These are phyloP conservation scores for Periophthalmodon schlosseri DNA, from an alignment of 2,113 vertebrate genomes.

Conservation along the genomic window DNA sequence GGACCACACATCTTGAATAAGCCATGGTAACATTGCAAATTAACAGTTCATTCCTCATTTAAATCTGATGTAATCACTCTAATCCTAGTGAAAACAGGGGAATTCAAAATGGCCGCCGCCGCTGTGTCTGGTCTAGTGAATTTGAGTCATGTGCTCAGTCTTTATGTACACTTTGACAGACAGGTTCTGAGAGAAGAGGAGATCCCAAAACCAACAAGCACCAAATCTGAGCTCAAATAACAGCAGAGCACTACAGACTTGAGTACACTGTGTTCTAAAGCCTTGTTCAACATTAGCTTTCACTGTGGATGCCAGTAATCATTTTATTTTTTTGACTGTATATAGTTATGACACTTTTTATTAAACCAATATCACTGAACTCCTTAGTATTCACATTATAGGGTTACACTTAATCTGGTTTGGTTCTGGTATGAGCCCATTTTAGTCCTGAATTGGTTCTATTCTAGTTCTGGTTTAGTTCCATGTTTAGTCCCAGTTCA, in stretches of 20 bases:
- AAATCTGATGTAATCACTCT: background rate
- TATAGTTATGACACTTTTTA: too few species aligned
- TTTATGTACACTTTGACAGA: background rate
- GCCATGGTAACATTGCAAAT: background rate
- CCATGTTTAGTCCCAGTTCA: too few species aligned
- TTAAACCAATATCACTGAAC: background rate
- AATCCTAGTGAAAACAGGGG: background rate
- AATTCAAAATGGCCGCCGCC: background rate
- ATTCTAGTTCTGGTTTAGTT: too few species aligned
- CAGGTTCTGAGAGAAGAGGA: background rate
- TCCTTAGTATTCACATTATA: too few species aligned
- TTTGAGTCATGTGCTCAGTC: background rate
- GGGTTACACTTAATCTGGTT: too few species aligned
- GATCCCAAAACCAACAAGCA: slow-evolving; percentile 4
- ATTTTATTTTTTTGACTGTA: too few species aligned
- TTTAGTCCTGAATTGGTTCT: background rate
- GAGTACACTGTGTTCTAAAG: background rate
- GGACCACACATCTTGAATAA: background rate
- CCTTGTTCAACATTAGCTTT: background rate
- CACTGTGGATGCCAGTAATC: too few species aligned
- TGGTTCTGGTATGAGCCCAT: background rate
- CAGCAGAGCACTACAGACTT: background rate
- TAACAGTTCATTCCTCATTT: background rate
- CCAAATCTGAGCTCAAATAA: slow-evolving; percentile 1
- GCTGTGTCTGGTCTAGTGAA: background rate